Base-by-base conservation (phyloP, 2,888 invertebrate species). In the Physocephala rufipes region DNA sequence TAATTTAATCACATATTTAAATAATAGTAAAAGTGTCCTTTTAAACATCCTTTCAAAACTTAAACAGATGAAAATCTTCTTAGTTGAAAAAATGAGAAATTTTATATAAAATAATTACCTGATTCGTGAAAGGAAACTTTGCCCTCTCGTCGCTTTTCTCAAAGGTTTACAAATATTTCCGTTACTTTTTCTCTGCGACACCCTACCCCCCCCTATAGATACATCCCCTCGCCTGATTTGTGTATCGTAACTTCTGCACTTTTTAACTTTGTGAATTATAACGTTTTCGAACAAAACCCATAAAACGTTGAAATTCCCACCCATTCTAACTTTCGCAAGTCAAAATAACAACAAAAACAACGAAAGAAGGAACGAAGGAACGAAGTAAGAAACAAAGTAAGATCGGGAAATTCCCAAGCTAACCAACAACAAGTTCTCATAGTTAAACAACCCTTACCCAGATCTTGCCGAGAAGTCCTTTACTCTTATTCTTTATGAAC, bases 281-380 rank as follows among this genome's bases (percentile, higher is more conserved):
- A 58, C 66, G 66, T 58, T 43, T 53, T 53, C 26, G 72, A 15
- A 72, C 67, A 71, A 53, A 24, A 70, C 73, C 69, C 72, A n/a
- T 77, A 78, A 82, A 53, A 72, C 65, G 67, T 64, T 45, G 26
- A 81, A 81, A 83, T 84, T 83, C 83, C 83, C 83, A 84, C 83
- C 83, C 84, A 83, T 83, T 83, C 82, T 82, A 81, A 82, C 82
- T 78, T 80, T 9, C 36, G 70, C 71, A 74, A 81, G 79, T 79
- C 79, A 76, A 80, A 79, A 72, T 58, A 70, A 2, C 53, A 28
- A 26, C 26, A 58, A 15, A n/a, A 49, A 49, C 7, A 12, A 49
- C 70, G 15, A 62, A 43, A 58, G 19, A 24, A 71, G 49, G 61
- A 69, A 71, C n/a, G 58, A 73, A 72, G 36, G 36, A 36, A 36